phyloP scores from a whole-genome alignment of 2,797 vertebrate genomes.

The Parotocinclus haroldoi region DNA sequence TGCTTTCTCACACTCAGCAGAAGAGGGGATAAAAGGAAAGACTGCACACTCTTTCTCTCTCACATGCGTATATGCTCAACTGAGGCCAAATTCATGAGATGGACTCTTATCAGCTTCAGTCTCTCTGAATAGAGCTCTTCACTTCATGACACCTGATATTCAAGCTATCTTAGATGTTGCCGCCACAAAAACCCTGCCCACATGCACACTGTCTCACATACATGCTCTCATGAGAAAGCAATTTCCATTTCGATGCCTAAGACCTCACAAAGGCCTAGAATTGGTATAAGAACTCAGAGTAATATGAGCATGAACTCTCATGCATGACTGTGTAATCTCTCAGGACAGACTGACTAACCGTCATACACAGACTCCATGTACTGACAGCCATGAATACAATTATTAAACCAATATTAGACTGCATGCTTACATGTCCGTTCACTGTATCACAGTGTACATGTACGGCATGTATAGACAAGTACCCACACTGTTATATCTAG shows the following conservation, averaged over 20 bases:
- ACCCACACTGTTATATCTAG: slow-evolving; percentile 6
- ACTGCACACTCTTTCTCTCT: slow-evolving; percentile 6
- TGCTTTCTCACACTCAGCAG: slow-evolving; percentile 86
- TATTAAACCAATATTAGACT: not conserved
- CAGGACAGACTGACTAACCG: too few species aligned
- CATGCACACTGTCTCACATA: slow-evolving; percentile 25
- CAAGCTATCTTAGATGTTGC: slow-evolving; percentile 56
- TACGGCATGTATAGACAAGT: slow-evolving; percentile 3
- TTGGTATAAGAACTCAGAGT: not conserved
- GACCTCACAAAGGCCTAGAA: slow-evolving; percentile 2
- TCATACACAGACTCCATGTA: too few species aligned
- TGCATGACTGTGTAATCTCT: slow-evolving; percentile 2
- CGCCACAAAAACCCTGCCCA: slow-evolving; percentile 25
- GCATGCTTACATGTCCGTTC: not conserved
- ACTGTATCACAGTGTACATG: too few species aligned
- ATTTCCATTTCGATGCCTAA: slow-evolving; percentile 11
- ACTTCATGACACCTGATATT: slow-evolving; percentile 62
- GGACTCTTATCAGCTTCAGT: slow-evolving; percentile 69
- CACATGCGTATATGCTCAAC: slow-evolving; percentile 68
- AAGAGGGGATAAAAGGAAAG: slow-evolving; percentile 33
- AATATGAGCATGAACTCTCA: not conserved
- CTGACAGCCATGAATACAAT: not conserved
- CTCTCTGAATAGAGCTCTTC: slow-evolving; percentile 71
- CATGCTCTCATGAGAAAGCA: slow-evolving; percentile 13
- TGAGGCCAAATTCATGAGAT: slow-evolving; percentile 86